phyloP scores from a whole-genome alignment of 2,888 invertebrate species.

The Syritta pipiens region DNA sequence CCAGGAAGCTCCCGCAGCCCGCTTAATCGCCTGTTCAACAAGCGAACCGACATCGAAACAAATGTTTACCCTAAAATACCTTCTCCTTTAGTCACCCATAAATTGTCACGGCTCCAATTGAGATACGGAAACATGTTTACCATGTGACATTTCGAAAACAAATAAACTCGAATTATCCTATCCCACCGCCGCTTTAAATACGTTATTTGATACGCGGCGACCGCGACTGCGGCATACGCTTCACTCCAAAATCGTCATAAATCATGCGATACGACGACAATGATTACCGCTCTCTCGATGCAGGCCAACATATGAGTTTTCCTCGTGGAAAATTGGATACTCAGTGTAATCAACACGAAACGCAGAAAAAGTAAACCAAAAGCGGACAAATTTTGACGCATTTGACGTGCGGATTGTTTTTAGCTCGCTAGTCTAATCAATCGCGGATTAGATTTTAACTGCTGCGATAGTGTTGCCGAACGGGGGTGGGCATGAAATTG shows the following conservation, averaged over 20 bases:
- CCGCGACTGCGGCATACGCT: constrained; percentile 1
- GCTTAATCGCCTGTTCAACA: background rate
- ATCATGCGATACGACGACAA: constrained; percentile 17
- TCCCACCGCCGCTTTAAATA: background rate
- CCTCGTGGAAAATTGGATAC: constrained; percentile 1
- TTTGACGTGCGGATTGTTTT: background rate
- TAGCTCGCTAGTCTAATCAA: background rate
- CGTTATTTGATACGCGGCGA: constrained; percentile 13
- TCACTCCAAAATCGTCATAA: constrained; percentile 21
- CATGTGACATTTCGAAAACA: constrained; percentile 27
- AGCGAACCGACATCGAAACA: background rate
- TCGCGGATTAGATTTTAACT: constrained; percentile 9
- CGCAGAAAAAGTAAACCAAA: constrained; percentile 2
- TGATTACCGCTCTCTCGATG: constrained; percentile 24
- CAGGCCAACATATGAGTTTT: constrained; percentile 1
- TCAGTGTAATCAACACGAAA: background rate
- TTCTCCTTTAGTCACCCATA: constrained; percentile 14
- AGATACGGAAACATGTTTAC: constrained; percentile 25
- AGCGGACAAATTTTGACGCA: constrained; percentile 5
- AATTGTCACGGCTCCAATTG: constrained; percentile 12
- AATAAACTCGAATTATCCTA: constrained; percentile 26
- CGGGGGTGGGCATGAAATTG: background rate
- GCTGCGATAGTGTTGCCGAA: constrained; percentile 10
- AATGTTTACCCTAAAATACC: constrained; percentile 15
- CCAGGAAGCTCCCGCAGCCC: background rate